Evolutionary conservation across 2,888 invertebrate genomes (phyloP).

Genomic region (Tyria jacobaeae): DNA sequence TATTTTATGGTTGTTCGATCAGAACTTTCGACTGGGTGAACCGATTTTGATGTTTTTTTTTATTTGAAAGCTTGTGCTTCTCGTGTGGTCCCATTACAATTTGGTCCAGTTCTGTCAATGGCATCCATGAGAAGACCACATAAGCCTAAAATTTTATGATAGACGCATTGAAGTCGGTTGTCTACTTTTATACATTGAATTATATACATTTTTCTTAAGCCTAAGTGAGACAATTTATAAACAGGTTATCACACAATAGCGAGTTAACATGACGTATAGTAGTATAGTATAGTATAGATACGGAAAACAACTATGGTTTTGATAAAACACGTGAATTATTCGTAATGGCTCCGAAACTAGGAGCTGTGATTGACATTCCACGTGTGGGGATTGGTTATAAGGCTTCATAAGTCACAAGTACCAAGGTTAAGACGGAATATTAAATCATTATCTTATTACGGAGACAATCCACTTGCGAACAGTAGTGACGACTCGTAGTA

Average conservation of each 20-base stretch:
- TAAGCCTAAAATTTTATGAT: no score
- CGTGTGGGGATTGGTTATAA: slow-evolving; percentile 51
- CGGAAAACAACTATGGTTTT: neutral
- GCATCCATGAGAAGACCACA: no score
- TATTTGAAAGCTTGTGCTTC: no score
- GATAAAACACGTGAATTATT: slow-evolving; percentile 1
- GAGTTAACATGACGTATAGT: neutral
- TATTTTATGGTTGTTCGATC: no score
- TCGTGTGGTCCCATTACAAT: no score
- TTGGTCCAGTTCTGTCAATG: no score
- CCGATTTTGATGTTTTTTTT: no score
- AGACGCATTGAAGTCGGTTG: no score
- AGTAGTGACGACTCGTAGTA: neutral
- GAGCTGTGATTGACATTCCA: slow-evolving; percentile 1
- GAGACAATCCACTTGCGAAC: slow-evolving; percentile 13
- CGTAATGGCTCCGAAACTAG: neutral
- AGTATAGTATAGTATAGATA: neutral
- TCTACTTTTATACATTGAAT: no score
- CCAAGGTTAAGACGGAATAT: slow-evolving; percentile 64
- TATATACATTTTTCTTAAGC: no score
- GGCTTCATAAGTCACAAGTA: slow-evolving; percentile 53
- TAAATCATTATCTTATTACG: slow-evolving; percentile 64
- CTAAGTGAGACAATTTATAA: neutral
- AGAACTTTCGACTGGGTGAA: no score
- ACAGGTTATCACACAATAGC: neutral